A percentile compares a stretch with the other conserved stretches of the same genome.
Conservation (phyloP, 2,113 vertebrate genomes). For the Dryoscopus gambensis region DNA sequence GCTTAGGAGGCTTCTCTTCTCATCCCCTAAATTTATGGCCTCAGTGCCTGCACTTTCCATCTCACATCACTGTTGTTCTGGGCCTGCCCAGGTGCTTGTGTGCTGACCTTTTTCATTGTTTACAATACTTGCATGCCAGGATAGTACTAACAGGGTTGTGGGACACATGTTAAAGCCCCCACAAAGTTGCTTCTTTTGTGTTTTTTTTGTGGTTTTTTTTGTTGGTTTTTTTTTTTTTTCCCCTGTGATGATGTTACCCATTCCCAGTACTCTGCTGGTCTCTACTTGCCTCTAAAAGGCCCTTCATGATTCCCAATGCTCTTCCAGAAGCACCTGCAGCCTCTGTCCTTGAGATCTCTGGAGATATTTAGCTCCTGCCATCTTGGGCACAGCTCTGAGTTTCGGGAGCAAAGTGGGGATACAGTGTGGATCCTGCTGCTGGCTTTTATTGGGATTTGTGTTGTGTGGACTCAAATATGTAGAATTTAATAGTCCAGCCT, state of each 20-base stretch:
- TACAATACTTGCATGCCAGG: background rate
- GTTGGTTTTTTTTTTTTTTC: too few species aligned
- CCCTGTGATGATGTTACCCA: rapidly evolving
- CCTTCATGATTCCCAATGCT: background rate
- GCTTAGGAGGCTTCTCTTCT: constrained; percentile 14
- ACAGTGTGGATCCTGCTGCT: background rate
- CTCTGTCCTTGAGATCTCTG: background rate
- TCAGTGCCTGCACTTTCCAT: background rate
- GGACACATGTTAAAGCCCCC: background rate
- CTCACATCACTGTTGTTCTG: background rate
- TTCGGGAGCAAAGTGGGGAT: background rate
- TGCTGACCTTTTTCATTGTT: background rate
- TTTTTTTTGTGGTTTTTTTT: too few species aligned
- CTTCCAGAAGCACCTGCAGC: background rate
- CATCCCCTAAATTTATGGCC: constrained; percentile 8
- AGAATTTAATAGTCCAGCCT: background rate
- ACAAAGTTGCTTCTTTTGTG: background rate
- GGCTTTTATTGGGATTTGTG: background rate
- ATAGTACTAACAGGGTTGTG: background rate
- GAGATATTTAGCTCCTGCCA: background rate
- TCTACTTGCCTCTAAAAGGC: background rate
- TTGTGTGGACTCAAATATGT: background rate
- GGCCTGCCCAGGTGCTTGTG: background rate
- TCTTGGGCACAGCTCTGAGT: background rate
- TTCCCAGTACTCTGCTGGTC: background rate